A percentile compares a stretch with the other conserved stretches of the same genome.
Conservation (phyloP, 2,797 vertebrate genomes). For the Allobates femoralis region DNA sequence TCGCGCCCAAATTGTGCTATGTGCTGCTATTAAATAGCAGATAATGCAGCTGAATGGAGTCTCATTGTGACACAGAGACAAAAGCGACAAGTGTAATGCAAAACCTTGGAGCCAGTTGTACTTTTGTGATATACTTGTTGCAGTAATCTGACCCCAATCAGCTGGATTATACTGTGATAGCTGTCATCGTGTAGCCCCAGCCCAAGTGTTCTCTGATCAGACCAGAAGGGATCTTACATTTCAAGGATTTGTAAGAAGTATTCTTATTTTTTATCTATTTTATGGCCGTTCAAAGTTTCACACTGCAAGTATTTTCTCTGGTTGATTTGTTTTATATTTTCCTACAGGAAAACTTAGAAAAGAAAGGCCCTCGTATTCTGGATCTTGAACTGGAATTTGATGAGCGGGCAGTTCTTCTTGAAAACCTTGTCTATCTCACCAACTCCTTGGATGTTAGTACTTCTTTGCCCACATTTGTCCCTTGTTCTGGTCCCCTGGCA, state of each 20-base stretch:
- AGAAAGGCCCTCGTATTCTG: conserved; percentile 87
- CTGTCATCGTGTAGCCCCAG: no score
- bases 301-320: background rate
- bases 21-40: no score
- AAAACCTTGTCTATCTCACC: conserved; percentile 94
- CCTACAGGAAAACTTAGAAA: conserved; percentile 91
- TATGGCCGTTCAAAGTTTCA: background rate
- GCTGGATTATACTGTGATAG: no score
- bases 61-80: no score
- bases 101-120: no score
- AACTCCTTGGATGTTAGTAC: conserved; percentile 90
- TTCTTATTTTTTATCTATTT: background rate
- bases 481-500: background rate
- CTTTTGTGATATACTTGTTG: no score
- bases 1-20: no score
- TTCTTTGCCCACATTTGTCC: background rate
- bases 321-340: background rate
- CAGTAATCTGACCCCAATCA: no score
- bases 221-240: background rate
- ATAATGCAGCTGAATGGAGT: no score
- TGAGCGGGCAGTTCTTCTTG: conserved; percentile 88
- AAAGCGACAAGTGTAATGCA: no score
- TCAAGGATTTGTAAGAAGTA: background rate
- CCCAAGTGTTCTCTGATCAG: background rate
- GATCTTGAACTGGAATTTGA: conserved; percentile 95